A percentile compares a stretch with the other conserved stretches of the same genome.
These are phyloP conservation scores for Triplophysa siluroides DNA, from an alignment of 2,113 vertebrate species.

Conservation along the genomic window DNA sequence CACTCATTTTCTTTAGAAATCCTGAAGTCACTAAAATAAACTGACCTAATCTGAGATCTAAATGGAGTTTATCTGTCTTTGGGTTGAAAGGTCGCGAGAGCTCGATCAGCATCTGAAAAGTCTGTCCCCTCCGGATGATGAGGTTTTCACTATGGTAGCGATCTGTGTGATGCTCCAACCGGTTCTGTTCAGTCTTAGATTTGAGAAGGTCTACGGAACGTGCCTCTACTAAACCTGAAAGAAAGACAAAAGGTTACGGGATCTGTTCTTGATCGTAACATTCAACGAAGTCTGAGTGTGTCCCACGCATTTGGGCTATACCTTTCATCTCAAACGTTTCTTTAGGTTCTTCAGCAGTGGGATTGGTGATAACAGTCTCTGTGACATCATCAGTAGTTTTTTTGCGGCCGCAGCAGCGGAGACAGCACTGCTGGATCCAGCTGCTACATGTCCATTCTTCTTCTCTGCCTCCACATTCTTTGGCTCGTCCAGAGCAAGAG, in stretches of 20 bases:
- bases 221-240: conserved; percentile 74
- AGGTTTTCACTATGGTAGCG: conserved; percentile 73
- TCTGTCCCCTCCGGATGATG: conserved; percentile 83
- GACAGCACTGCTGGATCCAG: conserved; percentile 63
- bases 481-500: conserved; percentile 41
- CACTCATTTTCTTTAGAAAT: too few species aligned
- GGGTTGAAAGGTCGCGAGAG: conserved; percentile 74
- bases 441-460: conserved; percentile 42
- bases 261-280: neutral
- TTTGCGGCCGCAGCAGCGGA: conserved; percentile 51
- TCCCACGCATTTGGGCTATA: conserved; percentile 33
- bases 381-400: conserved; percentile 16
- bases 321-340: conserved; percentile 50
- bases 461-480: conserved; percentile 28
- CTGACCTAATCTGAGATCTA: conserved; percentile 80
- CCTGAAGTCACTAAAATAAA: neutral
- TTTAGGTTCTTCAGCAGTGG: neutral
- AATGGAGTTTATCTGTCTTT: conserved; percentile 69
- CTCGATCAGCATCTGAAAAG: conserved; percentile 75
- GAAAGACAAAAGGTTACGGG: conserved; percentile 28
- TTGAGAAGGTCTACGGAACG: conserved; percentile 77
- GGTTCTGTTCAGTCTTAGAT: conserved; percentile 66
- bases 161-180: conserved; percentile 78
- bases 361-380: conserved; percentile 36
- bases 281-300: neutral